A percentile compares a stretch with the other conserved stretches of the same genome.
Evolutionary conservation across 64 coral and sea anemone genomes (phyloP).

Genomic region (Montipora foliosa): DNA sequence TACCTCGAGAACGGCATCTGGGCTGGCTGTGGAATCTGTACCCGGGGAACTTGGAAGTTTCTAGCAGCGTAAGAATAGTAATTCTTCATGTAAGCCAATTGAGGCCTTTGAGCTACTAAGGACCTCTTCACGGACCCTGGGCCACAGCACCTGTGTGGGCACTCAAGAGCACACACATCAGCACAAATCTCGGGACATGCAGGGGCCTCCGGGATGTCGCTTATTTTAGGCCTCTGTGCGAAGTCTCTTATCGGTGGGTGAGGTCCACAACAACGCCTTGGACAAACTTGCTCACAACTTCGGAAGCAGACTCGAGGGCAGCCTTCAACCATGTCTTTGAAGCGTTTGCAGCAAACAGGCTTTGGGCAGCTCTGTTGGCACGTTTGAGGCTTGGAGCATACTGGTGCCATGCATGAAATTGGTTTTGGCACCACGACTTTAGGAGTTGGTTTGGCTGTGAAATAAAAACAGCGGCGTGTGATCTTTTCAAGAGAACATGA

Average conservation of each 20-base stretch:
- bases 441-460: conserved; percentile 22
- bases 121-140: conserved; percentile 82
- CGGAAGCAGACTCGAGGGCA: conserved; percentile 77
- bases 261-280: conserved; percentile 88
- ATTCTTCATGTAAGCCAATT: conserved; percentile 43
- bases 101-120: conserved; percentile 23
- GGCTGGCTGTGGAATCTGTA: background rate
- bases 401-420: conserved; percentile 3
- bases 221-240: conserved; percentile 41
- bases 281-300: conserved; percentile 64
- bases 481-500: no score
- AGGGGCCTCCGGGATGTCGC: conserved; percentile 30
- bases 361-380: conserved; percentile 55
- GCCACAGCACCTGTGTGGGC: conserved; percentile 91
- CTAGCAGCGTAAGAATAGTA: background rate
- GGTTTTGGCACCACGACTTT: conserved; percentile 4
- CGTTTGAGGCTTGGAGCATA: conserved; percentile 27
- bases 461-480: background rate
- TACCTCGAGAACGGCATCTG: conserved; percentile 49
- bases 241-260: conserved; percentile 33
- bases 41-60: background rate
- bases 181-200: conserved; percentile 81
- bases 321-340: conserved; percentile 4
- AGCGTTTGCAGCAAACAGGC: conserved; percentile 54
- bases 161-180: conserved; percentile 92